A percentile compares a stretch with the other conserved stretches of the same genome.
These are phyloP conservation scores for Mesembrinibis cayennensis DNA, from an alignment of 2,113 vertebrate genomes.

Conservation along the genomic window DNA sequence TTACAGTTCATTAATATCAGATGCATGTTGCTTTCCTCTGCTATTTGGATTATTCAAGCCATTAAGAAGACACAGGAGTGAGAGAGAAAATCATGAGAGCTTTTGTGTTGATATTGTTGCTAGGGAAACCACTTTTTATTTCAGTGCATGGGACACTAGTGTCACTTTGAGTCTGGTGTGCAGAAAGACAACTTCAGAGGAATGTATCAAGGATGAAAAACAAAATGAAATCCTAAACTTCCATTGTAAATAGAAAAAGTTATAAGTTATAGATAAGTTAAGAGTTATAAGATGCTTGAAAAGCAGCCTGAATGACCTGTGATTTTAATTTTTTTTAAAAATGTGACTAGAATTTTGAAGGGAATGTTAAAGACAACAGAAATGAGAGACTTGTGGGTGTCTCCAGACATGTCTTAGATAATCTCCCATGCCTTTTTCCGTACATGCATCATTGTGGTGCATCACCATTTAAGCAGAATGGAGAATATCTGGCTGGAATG, in stretches of 20 bases:
- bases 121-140: constrained; percentile 70
- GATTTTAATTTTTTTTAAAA: background rate
- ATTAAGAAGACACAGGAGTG: constrained; percentile 27
- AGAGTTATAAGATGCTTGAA: background rate
- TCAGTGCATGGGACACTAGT: constrained; percentile 56
- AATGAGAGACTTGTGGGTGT: background rate
- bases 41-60: constrained; percentile 59
- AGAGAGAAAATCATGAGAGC: constrained; percentile 58
- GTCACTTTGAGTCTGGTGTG: constrained; percentile 37
- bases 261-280: background rate
- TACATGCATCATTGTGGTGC: background rate
- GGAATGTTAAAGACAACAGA: background rate
- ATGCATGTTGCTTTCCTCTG: constrained; percentile 60
- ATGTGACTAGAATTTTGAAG: background rate
- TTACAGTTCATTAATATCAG: constrained; percentile 44
- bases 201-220: background rate
- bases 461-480: background rate
- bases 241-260: constrained; percentile 1
- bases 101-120: constrained; percentile 72
- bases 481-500: background rate
- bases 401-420: background rate
- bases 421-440: background rate
- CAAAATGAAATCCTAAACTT: background rate
- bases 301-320: background rate
- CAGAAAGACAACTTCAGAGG: constrained; percentile 41